These are phyloP conservation scores for Cebidichthys violaceus DNA, from an alignment of 2,113 vertebrate species.

Conservation along the genomic window DNA sequence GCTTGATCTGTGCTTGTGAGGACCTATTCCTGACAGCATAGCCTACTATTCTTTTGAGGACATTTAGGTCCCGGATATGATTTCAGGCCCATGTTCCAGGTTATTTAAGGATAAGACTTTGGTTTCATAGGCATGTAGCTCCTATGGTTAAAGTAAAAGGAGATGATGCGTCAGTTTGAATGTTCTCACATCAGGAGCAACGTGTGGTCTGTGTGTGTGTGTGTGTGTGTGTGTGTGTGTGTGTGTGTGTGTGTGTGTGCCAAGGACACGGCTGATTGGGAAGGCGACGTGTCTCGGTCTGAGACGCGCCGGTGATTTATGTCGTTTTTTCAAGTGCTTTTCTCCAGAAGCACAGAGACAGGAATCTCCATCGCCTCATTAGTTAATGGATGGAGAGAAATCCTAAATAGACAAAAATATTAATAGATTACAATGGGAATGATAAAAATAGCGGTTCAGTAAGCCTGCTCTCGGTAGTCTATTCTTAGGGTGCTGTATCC, in stretches of 20 bases:
- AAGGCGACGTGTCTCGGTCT: constrained; percentile 7
- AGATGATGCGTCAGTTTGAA: neutral
- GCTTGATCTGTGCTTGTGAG: constrained; percentile 20
- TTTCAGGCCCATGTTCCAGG: neutral
- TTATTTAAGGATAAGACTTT: neutral
- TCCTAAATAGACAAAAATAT: neutral
- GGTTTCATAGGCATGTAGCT: neutral
- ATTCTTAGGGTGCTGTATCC: constrained; percentile 22
- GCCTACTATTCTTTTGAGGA: constrained; percentile 7
- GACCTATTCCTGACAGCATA: constrained; percentile 2
- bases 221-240: neutral
- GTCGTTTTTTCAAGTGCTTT: neutral
- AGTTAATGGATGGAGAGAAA: constrained; percentile 13
- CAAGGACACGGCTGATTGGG: constrained; percentile 5
- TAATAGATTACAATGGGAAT: constrained; percentile 4
- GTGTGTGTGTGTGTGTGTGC: neutral
- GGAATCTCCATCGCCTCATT: constrained; percentile 15
- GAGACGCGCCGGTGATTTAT: constrained; percentile 27
- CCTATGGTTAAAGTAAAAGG: neutral
- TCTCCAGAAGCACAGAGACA: neutral
- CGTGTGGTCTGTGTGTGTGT: neutral
- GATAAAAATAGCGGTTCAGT: constrained; percentile 18
- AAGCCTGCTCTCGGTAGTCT: constrained; percentile 10
- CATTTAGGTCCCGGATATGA: neutral
- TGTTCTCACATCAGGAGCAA: neutral